Conservation (phyloP, 2,888 invertebrate genomes). For the Cybosia mesomella region DNA sequence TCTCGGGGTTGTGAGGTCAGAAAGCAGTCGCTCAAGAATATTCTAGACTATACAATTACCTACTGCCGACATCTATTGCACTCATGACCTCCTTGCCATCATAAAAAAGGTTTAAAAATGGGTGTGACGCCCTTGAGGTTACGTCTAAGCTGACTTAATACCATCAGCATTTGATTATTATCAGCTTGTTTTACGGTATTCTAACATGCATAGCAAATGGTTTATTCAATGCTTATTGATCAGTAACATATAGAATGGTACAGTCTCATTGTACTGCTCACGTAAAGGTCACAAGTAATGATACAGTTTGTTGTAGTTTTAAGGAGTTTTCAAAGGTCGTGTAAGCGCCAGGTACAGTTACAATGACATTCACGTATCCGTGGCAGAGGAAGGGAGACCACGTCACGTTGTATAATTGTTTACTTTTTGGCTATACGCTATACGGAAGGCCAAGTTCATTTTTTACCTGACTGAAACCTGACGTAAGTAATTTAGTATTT, state of each 20-base stretch:
- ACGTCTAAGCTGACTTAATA: neutral
- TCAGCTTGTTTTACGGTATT: neutral
- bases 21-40: neutral
- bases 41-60: neutral
- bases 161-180: neutral
- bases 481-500: neutral
- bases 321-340: neutral
- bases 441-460: neutral
- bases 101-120: neutral
- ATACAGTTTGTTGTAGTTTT: conserved; percentile 11
- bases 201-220: neutral
- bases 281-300: conserved; percentile 12
- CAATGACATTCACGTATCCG: neutral
- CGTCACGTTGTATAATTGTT: neutral
- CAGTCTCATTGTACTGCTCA: neutral
- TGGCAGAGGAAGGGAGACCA: neutral
- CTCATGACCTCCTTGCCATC: neutral
- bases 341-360: neutral
- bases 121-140: neutral
- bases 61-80: neutral
- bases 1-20: no score
- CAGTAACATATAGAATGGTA: neutral
- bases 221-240: neutral
- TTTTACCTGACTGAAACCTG: neutral
- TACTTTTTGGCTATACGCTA: neutral